Percentiles rank a stretch among this genome's conserved stretches.
Conservation (phyloP, 2,113 vertebrate species). For the Donacobius atricapilla region DNA sequence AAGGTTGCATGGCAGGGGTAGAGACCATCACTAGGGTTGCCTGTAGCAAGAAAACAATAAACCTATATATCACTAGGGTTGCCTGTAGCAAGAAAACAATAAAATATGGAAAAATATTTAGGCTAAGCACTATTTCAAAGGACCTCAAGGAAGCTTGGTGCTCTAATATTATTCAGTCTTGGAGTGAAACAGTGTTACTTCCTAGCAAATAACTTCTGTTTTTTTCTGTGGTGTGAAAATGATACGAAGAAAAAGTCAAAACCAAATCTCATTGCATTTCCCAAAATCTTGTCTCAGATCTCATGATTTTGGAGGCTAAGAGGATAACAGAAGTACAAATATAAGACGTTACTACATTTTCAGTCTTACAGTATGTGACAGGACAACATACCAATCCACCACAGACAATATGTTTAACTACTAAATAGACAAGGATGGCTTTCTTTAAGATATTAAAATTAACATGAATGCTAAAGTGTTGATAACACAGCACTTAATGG, state of each 20-base stretch:
- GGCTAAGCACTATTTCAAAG: background rate
- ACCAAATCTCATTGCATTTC: background rate
- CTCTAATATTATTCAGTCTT: background rate
- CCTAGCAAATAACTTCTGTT: background rate
- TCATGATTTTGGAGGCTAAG: background rate
- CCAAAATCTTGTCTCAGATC: background rate
- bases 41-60: background rate
- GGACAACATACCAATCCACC: background rate
- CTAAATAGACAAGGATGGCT: background rate
- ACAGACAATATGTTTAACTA: background rate
- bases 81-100: background rate
- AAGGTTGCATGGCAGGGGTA: rapidly evolving
- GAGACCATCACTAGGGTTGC: background rate
- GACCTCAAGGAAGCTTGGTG: background rate
- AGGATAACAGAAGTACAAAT: background rate
- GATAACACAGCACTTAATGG: background rate
- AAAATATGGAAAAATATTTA: background rate
- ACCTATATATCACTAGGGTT: background rate
- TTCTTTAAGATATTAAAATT: background rate
- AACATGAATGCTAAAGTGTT: background rate
- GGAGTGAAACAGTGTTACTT: background rate
- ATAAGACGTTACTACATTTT: background rate
- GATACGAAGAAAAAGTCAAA: background rate
- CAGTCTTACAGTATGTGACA: background rate
- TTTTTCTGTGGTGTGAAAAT: background rate